Evolutionary conservation across 2,113 vertebrate genomes (phyloP).

Genomic region (Apaloderma vittatum): DNA sequence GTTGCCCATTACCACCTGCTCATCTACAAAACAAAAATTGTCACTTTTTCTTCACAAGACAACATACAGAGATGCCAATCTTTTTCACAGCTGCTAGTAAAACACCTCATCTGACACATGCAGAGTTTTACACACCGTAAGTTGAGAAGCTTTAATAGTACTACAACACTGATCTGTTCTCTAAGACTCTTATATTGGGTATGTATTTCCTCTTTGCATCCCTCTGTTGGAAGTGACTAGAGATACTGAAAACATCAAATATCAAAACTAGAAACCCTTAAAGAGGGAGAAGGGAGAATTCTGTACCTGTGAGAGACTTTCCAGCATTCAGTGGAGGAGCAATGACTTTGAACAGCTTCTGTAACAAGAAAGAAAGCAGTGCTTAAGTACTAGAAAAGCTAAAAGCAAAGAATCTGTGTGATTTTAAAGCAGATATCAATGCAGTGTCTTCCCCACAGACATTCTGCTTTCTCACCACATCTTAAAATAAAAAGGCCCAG

Average conservation of each 20-base stretch:
- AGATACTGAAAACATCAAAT: neutral
- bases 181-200: neutral
- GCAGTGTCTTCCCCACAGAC: neutral
- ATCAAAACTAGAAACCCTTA: neutral
- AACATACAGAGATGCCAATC: neutral
- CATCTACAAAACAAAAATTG: constrained; percentile 82
- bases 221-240: neutral
- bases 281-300: neutral
- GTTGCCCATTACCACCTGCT: constrained; percentile 96
- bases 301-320: constrained; percentile 89
- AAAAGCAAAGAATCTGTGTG: neutral
- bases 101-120: neutral
- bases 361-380: constrained; percentile 61
- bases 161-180: neutral
- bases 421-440: neutral
- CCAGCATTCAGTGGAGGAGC: constrained; percentile 89
- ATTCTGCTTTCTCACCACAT: neutral
- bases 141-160: neutral
- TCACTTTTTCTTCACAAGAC: neutral
- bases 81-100: neutral
- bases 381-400: constrained; percentile 5
- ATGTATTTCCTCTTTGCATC: neutral
- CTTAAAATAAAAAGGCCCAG: neutral
- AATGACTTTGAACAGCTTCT: constrained; percentile 97
- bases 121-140: neutral